These are phyloP conservation scores for Recurvirostra avosetta DNA, from an alignment of 2,113 vertebrate species.

Conservation along the genomic window DNA sequence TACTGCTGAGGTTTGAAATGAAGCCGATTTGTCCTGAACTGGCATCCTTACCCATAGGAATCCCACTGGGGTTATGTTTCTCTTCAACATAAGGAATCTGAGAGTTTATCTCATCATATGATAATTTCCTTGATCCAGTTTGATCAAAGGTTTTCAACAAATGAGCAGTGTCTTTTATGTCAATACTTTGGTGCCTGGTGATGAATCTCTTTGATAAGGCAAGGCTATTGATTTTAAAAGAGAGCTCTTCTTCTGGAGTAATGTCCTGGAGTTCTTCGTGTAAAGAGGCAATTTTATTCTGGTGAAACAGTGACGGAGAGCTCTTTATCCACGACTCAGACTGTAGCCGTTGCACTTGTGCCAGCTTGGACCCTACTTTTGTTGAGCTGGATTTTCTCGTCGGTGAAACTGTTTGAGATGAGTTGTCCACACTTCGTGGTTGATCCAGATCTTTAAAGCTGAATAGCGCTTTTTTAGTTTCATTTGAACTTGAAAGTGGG, in stretches of 20 bases:
- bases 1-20: constrained; percentile 79
- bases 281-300: constrained; percentile 76
- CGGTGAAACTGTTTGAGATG: constrained; percentile 65
- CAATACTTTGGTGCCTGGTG: constrained; percentile 80
- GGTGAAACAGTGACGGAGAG: constrained; percentile 71
- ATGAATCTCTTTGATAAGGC: constrained; percentile 62
- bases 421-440: background rate
- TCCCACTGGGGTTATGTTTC: constrained; percentile 61
- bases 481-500: constrained; percentile 41
- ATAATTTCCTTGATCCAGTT: constrained; percentile 75
- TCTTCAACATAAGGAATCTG: constrained; percentile 73
- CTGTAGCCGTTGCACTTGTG: constrained; percentile 69
- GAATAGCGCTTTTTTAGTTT: constrained; percentile 63
- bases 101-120: constrained; percentile 77
- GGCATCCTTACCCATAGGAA: constrained; percentile 67
- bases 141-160: constrained; percentile 76
- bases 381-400: constrained; percentile 53
- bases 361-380: constrained; percentile 52
- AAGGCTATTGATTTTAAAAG: constrained; percentile 67
- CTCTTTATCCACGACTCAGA: constrained; percentile 80
- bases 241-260: constrained; percentile 75
- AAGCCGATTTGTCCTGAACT: constrained; percentile 73
- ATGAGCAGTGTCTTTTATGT: constrained; percentile 77
- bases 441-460: constrained; percentile 67
- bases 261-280: constrained; percentile 76